Evolutionary conservation across 2,888 invertebrate species (phyloP), one percentile per base, ranked within the genome.

Genomic region (Torymus auratus): DNA sequence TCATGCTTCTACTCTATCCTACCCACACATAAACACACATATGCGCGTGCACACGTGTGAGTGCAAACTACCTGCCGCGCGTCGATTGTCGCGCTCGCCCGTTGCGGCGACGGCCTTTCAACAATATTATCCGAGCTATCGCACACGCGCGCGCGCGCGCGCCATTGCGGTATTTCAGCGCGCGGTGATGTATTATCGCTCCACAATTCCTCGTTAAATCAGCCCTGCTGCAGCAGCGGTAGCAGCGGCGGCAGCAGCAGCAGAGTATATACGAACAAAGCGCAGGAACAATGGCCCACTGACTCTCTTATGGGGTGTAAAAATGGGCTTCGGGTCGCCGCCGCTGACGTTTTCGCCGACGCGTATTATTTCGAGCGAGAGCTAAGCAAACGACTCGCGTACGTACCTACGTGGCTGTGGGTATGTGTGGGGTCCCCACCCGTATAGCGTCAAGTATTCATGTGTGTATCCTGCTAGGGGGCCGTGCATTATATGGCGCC

Each of bases 131-230:
- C 52, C 79, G 41, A 69, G 79, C 73, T 64, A 61, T 69, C 69
- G 62, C 67, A n/a, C 70, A 23, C 20, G 28, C 41, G 7, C 41
- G 41, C 28, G 7, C 28, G 28, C 72, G 17, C 56, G 70, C 70
- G 70, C 60, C 75, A 70, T 75, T 67, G 80, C 75, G 65, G 67
- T 67, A 61, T 75, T 80, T 71, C 80, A 56, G 55, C 67, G 28
- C 67, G 70, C 61, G 72, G 72, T 72, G 70, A 78, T 74, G 81
- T 81, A 81, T 77, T 60, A 68, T 81, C 81, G 73, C 65, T 81
- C 73, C 77, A 70, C 78, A 70, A 81, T 81, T 81, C 60, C 81
- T 81, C 78, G 78, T 81, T 81, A 81, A 81, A 81, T 81, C 73
- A 81, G 76, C 76, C 68, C 50, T 53, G 70, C 14, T 7, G 41